These are phyloP conservation scores for Drosophila insularis DNA, from an alignment of 1,140 invertebrate genomes.

Conservation along the genomic window DNA sequence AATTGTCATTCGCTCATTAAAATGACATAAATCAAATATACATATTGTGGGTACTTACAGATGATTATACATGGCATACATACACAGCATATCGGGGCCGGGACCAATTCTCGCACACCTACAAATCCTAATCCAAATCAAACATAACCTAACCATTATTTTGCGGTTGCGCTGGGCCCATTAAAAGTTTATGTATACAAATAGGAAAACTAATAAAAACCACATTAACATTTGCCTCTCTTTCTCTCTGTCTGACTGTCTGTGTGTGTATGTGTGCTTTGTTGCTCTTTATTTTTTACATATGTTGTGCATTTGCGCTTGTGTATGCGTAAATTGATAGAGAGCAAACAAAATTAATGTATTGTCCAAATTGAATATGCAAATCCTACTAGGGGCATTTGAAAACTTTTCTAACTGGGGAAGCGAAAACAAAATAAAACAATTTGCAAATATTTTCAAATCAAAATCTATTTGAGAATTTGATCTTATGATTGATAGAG, in stretches of 20 bases:
- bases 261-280: conserved; percentile 35
- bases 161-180: conserved; percentile 19
- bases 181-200: conserved; percentile 52
- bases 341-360: conserved; percentile 64
- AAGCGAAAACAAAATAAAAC: not conserved
- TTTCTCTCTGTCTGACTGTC: not conserved
- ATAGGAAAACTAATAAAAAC: conserved; percentile 62
- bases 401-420: conserved; percentile 14
- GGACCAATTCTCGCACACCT: conserved; percentile 1
- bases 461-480: too few species aligned
- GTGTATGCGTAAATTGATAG: conserved; percentile 52
- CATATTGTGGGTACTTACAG: conserved; percentile 7
- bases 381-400: conserved; percentile 35
- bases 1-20: conserved; percentile 56
- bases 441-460: not conserved
- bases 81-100: conserved; percentile 1
- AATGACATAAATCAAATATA: conserved; percentile 62
- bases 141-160: conserved; percentile 30
- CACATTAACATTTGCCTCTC: conserved; percentile 31
- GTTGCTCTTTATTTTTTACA: conserved; percentile 8
- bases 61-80: too few species aligned
- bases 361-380: conserved; percentile 69
- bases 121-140: conserved; percentile 9
- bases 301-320: conserved; percentile 21
- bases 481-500: too few species aligned